Evolutionary conservation across 2,888 invertebrate genomes (phyloP).

Genomic region (Pherbina coryleti): DNA sequence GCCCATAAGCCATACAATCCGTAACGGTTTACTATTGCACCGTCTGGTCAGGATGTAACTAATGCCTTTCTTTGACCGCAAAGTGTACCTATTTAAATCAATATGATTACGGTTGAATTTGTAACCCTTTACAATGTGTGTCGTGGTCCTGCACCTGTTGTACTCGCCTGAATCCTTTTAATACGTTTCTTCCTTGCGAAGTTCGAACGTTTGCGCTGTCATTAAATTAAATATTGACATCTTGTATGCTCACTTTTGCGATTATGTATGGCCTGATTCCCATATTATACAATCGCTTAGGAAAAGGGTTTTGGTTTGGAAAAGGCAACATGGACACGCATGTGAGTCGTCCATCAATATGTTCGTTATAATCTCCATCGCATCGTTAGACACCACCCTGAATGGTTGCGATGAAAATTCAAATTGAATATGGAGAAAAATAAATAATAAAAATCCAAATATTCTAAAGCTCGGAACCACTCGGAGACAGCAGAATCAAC

Average conservation of each 20-base stretch:
- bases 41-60: not conserved
- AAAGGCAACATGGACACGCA: slow-evolving; percentile 24
- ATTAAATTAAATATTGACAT: slow-evolving; percentile 36
- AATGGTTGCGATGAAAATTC: slow-evolving; percentile 32
- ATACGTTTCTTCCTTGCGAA: not conserved
- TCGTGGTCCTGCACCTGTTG: not conserved
- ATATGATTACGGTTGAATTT: not conserved
- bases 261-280: slow-evolving; percentile 4
- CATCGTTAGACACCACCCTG: slow-evolving; percentile 30
- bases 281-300: not conserved
- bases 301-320: not conserved
- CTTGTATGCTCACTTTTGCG: slow-evolving; percentile 1
- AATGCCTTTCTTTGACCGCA: not conserved
- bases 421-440: slow-evolving; percentile 23
- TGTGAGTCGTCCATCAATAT: slow-evolving; percentile 35
- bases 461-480: not conserved
- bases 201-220: slow-evolving; percentile 7
- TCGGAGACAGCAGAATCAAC: not conserved
- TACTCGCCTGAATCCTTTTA: not conserved
- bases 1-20: slow-evolving; percentile 7
- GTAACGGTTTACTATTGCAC: not conserved
- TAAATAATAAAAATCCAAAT: slow-evolving; percentile 15
- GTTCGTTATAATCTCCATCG: slow-evolving; percentile 8
- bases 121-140: not conserved
- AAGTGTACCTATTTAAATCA: slow-evolving; percentile 8